Base-by-base conservation (phyloP, 2,888 invertebrate genomes). In the Lepidochrysops patricia region DNA sequence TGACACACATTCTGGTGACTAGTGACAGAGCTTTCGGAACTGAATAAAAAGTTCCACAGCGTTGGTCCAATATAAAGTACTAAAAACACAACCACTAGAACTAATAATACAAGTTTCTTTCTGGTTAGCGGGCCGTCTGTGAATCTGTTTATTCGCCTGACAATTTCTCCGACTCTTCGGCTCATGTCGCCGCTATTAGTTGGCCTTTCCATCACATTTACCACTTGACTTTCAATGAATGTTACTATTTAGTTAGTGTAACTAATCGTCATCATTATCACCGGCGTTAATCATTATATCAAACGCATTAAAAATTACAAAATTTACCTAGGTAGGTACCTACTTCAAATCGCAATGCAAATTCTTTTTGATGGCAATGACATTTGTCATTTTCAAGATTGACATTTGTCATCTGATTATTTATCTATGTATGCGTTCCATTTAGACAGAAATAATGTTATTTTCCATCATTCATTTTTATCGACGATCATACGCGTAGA, bases 61-160 rank as follows among this genome's bases (percentile, higher is more conserved):
- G 90, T 86, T 34, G 94, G 93, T 54, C 94, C 92, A 54, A 93
- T 76, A 72, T 94, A 94, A 4, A 94, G 77, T 43, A 93, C 76
- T 58, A 93, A 81, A 61, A 91, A 89, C 66, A 91, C 87, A 57
- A 91, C 68, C 60, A 91, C 76, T n/a, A 93, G 76, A 12, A 91
- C 70, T 65, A 91, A 65, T 60, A 91, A 70, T 61, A 91, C 81
- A 54, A 90, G 68, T 71, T 90, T 88, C 70, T 89, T 89, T 66
- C 89, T 82, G 15, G 89, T 89, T 72, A 89, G 66, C 13, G 89
- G 89, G 27, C 89, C 89, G 64, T 89, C 90, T 65, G 82, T 70
- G 57, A 89, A 73, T 67, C 89, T 79, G 74, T 89, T 82, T 64
- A 89, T 72, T 60, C 89, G 82, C 68, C 89, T 77, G 58, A 82